Percentiles rank a stretch among this genome's conserved stretches.
Conservation (phyloP, 2,113 vertebrate genomes). For the Puffinus mauretanicus region DNA sequence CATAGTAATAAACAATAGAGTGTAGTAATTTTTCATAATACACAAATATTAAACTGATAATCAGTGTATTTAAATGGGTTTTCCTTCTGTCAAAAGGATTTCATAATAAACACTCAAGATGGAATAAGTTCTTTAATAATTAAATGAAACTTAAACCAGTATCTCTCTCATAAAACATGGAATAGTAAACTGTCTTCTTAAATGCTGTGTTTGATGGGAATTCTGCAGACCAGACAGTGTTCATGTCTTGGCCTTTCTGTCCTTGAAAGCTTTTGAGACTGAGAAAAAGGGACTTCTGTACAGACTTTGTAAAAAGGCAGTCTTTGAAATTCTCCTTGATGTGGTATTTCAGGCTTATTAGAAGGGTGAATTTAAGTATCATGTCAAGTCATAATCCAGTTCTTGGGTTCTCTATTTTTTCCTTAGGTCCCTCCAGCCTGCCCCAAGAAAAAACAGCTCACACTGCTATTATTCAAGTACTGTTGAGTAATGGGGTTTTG, state of each 20-base stretch:
- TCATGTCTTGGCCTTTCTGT: constrained; percentile 35
- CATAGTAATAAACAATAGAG: constrained; percentile 39
- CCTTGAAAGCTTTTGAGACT: constrained; percentile 41
- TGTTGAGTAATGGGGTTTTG: neutral
- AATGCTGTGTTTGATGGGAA: constrained; percentile 6
- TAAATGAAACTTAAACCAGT: neutral
- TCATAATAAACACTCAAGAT: neutral
- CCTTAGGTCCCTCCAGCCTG: neutral
- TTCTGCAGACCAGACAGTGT: constrained; percentile 23
- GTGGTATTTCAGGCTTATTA: constrained; percentile 56
- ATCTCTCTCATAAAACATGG: neutral
- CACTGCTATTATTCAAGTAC: neutral
- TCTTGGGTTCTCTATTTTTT: neutral
- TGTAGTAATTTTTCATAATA: neutral
- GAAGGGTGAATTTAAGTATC: constrained; percentile 14
- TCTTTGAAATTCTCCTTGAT: constrained; percentile 61
- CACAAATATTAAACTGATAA: neutral
- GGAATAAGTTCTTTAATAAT: neutral
- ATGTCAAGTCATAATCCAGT: constrained; percentile 13
- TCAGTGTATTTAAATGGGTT: neutral
- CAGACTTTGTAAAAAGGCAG: neutral
- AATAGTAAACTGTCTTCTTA: neutral
- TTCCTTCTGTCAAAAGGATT: neutral
- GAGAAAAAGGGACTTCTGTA: constrained; percentile 30
- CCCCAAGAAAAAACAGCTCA: neutral